Conservation (phyloP, 2,888 invertebrate species). For the Notocelia uddmanniana region DNA sequence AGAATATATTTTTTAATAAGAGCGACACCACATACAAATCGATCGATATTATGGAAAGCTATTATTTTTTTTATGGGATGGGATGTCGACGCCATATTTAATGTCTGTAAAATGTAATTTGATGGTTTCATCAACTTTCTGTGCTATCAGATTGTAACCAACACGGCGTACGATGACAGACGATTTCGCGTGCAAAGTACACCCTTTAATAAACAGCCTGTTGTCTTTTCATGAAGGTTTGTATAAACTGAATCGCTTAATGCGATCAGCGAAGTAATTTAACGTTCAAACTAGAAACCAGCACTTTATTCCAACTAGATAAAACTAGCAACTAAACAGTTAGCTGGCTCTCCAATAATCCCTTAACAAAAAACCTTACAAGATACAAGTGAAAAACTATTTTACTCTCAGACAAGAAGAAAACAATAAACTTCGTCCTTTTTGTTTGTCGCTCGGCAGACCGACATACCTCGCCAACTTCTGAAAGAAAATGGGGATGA, state of each 20-base stretch:
- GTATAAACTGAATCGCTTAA: not conserved
- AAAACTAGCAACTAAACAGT: slow-evolving; percentile 25
- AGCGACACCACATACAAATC: too few relatives aligned
- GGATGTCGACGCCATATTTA: too few relatives aligned
- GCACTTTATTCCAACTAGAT: slow-evolving; percentile 3
- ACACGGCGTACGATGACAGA: too few relatives aligned
- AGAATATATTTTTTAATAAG: too few relatives aligned
- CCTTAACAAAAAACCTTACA: slow-evolving; percentile 20
- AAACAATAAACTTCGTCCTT: slow-evolving; percentile 42
- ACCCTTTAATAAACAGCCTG: too few relatives aligned
- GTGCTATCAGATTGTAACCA: too few relatives aligned
- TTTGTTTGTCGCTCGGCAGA: slow-evolving; percentile 30
- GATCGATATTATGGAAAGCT: too few relatives aligned
- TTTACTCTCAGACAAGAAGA: slow-evolving; percentile 30
- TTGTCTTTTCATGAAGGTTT: too few relatives aligned
- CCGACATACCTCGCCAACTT: slow-evolving; percentile 36
- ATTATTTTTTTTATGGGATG: too few relatives aligned
- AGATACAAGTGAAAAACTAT: slow-evolving; percentile 40
- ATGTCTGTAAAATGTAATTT: too few relatives aligned
- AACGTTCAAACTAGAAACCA: not conserved
- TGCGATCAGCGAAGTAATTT: not conserved
- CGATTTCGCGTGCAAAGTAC: too few relatives aligned
- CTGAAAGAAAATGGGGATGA: slow-evolving; percentile 27
- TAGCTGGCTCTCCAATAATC: slow-evolving; percentile 20
- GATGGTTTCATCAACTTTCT: too few relatives aligned